Evolutionary conservation across 2,113 vertebrate genomes (phyloP), one percentile per base, ranked within the genome.

Genomic region (Pseudopodoces humilis): DNA sequence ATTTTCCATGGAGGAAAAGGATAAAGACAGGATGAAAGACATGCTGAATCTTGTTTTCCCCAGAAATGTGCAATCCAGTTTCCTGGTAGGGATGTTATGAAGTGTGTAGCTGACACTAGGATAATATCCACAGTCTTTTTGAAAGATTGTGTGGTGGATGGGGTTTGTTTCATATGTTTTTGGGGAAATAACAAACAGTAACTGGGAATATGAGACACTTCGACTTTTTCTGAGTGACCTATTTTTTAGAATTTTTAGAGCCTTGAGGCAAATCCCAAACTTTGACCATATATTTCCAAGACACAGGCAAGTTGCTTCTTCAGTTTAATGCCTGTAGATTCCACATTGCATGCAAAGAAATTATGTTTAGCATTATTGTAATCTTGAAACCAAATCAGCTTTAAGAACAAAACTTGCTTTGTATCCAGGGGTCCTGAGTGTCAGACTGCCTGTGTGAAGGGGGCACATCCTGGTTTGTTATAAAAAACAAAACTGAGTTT

Each of bases 1-100:
- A 93, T 79, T 90, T 96, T 96, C 82, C 78, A 17, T 62, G 46
- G 78, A 94, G 76, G 72, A 83, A 47, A 79, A 65, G 27, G 7
- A 69, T 76, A 62, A 91, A 87, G 82, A 13, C 27, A 82, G 31
- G 12, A 64, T 67, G 23, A 90, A 91, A 60, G 58, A 47, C 59
- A 47, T 1, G 0, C 14, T 47, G 35, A 39, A 58, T 67, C 44
- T 74, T 81, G 19, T 59, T 75, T 92, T 83, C 56, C 56, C 17
- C 59, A 70, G 76, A 68, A 65, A 75, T 44, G 12, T 55, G 28
- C 23, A 43, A 59, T 78, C 13, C n/a, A 33, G 1, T 74, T 77
- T 86, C 64, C 84, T 86, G 43, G 25, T 59, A 70, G n/a, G 33
- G 65, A 47, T 68, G 9, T 55, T 84, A 47, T 13, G 6, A 59